phyloP scores from a whole-genome alignment of 2,888 invertebrate species.

The Loripinus fragilis region DNA sequence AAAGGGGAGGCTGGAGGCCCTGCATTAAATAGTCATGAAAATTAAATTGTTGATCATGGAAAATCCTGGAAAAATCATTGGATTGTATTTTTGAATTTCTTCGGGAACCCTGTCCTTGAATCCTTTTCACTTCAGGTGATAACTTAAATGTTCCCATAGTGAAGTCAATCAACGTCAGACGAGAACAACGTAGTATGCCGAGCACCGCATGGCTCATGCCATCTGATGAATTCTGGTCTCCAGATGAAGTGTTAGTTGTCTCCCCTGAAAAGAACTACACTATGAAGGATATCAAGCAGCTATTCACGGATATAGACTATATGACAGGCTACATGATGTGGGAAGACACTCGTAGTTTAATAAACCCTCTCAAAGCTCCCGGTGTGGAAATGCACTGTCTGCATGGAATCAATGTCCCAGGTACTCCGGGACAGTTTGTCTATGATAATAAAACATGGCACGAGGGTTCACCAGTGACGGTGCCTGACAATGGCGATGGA shows the following conservation, averaged over 20 bases:
- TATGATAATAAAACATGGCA: conserved; percentile 75
- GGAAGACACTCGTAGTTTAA: conserved; percentile 75
- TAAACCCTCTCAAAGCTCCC: conserved; percentile 76
- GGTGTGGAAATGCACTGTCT: conserved; percentile 81
- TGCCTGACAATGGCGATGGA: conserved; percentile 96
- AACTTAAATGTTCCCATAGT: conserved; percentile 93
- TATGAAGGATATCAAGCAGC: conserved; percentile 77
- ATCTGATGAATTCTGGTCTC: conserved; percentile 93
- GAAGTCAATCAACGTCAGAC: conserved; percentile 90
- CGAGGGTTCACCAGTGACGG: conserved; percentile 76
- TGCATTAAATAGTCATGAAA: too few species aligned
- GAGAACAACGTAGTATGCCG: conserved; percentile 96
- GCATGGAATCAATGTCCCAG: conserved; percentile 74
- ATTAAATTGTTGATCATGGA: too few species aligned
- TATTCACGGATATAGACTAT: conserved; percentile 78
- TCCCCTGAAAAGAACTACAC: conserved; percentile 80
- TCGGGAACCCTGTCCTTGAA: too few species aligned
- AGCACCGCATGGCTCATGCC: conserved; percentile 98
- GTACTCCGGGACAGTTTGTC: conserved; percentile 77
- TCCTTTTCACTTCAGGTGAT: conserved; percentile 88
- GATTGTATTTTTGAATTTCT: too few species aligned
- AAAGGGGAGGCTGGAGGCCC: too few species aligned
- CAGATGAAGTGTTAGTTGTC: conserved; percentile 81
- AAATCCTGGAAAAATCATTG: too few species aligned
- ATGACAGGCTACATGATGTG: conserved; percentile 73